Evolutionary conservation across 1,140 invertebrate species (phyloP).

Genomic region (Drosophila grimshawi): DNA sequence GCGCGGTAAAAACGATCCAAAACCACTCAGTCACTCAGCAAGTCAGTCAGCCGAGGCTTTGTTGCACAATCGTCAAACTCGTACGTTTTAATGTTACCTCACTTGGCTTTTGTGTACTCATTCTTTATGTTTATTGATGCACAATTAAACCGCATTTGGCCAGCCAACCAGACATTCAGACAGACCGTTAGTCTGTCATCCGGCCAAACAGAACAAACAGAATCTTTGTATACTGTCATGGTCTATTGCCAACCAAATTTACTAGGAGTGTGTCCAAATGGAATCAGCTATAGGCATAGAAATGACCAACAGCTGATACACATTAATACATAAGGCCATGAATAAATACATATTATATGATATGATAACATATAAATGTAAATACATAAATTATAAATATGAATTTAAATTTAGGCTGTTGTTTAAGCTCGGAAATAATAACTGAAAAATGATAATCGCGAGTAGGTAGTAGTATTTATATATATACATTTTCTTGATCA

Average conservation of each 20-base stretch:
- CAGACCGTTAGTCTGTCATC: conserved; percentile 36
- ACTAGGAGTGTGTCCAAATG: conserved; percentile 55
- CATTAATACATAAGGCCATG: not conserved
- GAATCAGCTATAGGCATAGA: conserved; percentile 7
- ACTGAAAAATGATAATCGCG: too few relatives aligned
- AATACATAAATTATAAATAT: not conserved
- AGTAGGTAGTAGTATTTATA: too few relatives aligned
- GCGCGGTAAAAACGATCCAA: conserved; percentile 32
- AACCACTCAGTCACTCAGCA: conserved; percentile 40
- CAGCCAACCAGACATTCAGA: conserved; percentile 42
- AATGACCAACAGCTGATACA: not conserved
- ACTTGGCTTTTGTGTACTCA: conserved; percentile 43
- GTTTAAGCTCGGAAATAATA: too few relatives aligned
- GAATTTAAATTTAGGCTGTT: too few relatives aligned
- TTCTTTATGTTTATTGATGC: conserved; percentile 59
- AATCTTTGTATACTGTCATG: conserved; percentile 70
- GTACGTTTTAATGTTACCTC: conserved; percentile 38
- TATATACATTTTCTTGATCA: too few relatives aligned
- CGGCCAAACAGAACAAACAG: conserved; percentile 49
- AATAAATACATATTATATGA: conserved; percentile 6
- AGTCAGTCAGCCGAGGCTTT: conserved; percentile 54
- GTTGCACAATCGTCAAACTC: conserved; percentile 43
- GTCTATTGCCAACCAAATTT: conserved; percentile 69
- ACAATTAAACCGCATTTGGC: conserved; percentile 64
- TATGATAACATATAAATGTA: not conserved